Evolutionary conservation across 2,888 invertebrate genomes (phyloP).

Genomic region (Amblyteles armatorius): DNA sequence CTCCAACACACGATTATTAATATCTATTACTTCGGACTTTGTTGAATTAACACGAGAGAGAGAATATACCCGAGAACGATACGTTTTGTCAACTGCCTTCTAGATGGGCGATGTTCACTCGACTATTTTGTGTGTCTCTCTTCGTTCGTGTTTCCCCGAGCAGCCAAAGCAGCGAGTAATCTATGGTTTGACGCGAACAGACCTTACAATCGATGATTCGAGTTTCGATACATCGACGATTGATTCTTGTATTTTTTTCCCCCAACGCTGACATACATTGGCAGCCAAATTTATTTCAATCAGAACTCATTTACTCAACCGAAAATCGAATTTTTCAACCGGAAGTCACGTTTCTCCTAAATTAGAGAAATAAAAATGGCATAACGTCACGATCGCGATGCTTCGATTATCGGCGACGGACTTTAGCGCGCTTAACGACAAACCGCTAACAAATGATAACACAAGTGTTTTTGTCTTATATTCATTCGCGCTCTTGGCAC

Average conservation of each 20-base stretch:
- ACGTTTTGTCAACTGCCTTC: slow-evolving; percentile 65
- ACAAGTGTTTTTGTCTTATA: no score
- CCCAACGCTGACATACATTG: neutral
- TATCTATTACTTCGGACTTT: neutral
- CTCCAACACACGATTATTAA: slow-evolving; percentile 9
- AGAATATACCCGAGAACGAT: neutral
- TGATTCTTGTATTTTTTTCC: neutral
- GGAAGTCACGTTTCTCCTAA: no score
- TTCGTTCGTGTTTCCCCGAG: slow-evolving; percentile 16
- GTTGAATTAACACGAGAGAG: slow-evolving; percentile 16
- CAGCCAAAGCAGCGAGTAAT: neutral
- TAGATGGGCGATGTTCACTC: slow-evolving; percentile 49
- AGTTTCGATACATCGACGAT: slow-evolving; percentile 15
- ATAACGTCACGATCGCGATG: no score
- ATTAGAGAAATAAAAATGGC: no score
- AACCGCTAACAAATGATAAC: no score
- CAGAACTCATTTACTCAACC: no score
- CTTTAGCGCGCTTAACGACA: no score
- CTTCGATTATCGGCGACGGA: no score
- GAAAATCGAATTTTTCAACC: no score
- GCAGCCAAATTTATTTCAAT: no score
- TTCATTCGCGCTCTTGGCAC: no score
- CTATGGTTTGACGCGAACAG: slow-evolving; percentile 3
- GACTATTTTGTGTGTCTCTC: slow-evolving; percentile 36
- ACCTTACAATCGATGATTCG: slow-evolving; percentile 20